Base-by-base conservation (phyloP, 2,797 vertebrate genomes). In the Scolopax rusticola region DNA sequence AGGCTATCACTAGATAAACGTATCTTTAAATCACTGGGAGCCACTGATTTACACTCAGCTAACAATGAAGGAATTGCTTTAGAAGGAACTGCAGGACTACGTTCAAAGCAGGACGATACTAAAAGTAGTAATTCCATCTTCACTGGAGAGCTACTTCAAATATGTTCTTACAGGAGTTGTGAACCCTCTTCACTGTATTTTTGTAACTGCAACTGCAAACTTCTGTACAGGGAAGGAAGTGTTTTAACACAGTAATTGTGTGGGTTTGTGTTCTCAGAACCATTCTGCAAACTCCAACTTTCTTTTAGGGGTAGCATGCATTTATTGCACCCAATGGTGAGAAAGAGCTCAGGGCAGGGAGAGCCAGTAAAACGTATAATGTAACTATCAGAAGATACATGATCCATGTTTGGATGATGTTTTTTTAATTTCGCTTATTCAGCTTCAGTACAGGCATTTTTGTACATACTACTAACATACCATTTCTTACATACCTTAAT, bases 21-120 rank as follows among this genome's bases (percentile, higher is more conserved):
- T 89, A 30, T 54, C 67, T 94, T 89, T 80, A 94, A 93, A 89
- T 89, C 87, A 67, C 59, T 61, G 33, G 2, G 19, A 92, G 51
- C 32, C 84, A 87, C 53, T 76, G 87, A 84, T 81, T 78, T 90
- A 70, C 3, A 1, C 68, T 91, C n/a, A 51, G 71, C 70, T 91
- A 94, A 67, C 41, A 84, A 61, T 21, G n/a, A 93, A 82, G 57
- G 51, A 88, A 93, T 12, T 71, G 21, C 48, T 61, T 56, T 21
- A 54, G 79, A 78, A 76, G n/a, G 59, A 88, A 73, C 23, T 2
- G 0, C 71, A 51, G 28, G 60, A 24, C 36, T 17, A 16, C 43
- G 57, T 76, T 60, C n/a, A 65, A 80, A 85, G 53, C 41, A 59
- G 48, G 43, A 54, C 74, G 73, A 77, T 24, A 78, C 48, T 82